Percentiles rank a stretch among this genome's conserved stretches.
Conservation (phyloP, 1,140 invertebrate species). For the Myzus persicae region DNA sequence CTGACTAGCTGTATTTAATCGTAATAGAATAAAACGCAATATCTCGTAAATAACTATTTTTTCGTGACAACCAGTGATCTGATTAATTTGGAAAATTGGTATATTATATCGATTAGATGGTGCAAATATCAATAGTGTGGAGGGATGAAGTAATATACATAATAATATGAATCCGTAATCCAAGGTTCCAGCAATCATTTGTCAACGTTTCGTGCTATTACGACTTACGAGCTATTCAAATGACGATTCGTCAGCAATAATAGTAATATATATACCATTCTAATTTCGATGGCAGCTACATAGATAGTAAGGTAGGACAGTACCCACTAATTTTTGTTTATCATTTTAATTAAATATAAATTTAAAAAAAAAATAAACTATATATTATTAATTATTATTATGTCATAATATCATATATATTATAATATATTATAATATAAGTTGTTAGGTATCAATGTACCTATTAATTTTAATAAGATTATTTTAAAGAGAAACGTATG, state of each 20-base stretch:
- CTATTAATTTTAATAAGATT: neutral
- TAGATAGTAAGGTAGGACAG: neutral
- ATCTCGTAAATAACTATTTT: neutral
- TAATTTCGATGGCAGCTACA: neutral
- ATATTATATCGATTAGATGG: neutral
- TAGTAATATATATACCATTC: neutral
- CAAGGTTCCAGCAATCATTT: neutral
- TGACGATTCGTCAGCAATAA: neutral
- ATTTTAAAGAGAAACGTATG: neutral
- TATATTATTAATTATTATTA: too few species aligned
- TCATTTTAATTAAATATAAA: neutral
- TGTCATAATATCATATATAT: too few species aligned
- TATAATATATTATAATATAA: too few species aligned
- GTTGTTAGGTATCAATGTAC: too few species aligned
- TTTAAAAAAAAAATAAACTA: too few species aligned
- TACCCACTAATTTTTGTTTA: neutral
- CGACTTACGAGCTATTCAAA: neutral
- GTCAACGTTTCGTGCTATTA: neutral
- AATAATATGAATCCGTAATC: neutral
- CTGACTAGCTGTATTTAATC: neutral
- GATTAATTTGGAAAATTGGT: neutral
- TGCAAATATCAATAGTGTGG: neutral
- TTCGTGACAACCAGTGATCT: neutral
- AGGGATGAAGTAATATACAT: neutral
- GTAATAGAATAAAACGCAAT: neutral